Conservation (phyloP, 2,113 vertebrate species). For the Oreochromis spilurus region DNA sequence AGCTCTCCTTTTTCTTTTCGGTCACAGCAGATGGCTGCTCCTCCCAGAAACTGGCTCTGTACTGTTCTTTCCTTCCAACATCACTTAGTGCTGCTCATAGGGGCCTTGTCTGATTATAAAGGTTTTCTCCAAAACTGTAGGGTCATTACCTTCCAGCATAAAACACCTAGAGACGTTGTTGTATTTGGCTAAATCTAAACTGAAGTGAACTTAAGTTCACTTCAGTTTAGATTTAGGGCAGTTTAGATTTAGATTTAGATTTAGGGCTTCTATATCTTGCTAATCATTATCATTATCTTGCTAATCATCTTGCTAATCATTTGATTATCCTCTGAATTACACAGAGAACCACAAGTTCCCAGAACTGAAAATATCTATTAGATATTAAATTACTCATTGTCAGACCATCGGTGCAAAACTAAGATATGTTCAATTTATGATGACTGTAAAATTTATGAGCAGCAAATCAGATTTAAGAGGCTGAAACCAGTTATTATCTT, state of each 20-base stretch:
- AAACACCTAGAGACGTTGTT: neutral
- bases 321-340: neutral
- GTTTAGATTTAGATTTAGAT: too few species aligned
- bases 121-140: neutral
- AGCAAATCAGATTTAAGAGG: neutral
- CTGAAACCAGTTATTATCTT: neutral
- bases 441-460: neutral
- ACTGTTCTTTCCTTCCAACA: neutral
- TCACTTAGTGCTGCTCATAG: neutral
- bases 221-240: too few species aligned
- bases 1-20: neutral
- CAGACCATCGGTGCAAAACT: neutral
- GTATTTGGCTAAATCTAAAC: neutral
- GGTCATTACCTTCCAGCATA: neutral
- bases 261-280: neutral
- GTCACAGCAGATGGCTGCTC: neutral
- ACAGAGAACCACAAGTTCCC: neutral
- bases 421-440: neutral
- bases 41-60: neutral
- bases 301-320: neutral
- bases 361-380: neutral
- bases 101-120: neutral
- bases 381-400: rapidly evolving
- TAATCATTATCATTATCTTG: too few species aligned
- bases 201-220: neutral